Evolutionary conservation across 1,140 invertebrate species (phyloP).

Genomic region (Laupala kohalensis): DNA sequence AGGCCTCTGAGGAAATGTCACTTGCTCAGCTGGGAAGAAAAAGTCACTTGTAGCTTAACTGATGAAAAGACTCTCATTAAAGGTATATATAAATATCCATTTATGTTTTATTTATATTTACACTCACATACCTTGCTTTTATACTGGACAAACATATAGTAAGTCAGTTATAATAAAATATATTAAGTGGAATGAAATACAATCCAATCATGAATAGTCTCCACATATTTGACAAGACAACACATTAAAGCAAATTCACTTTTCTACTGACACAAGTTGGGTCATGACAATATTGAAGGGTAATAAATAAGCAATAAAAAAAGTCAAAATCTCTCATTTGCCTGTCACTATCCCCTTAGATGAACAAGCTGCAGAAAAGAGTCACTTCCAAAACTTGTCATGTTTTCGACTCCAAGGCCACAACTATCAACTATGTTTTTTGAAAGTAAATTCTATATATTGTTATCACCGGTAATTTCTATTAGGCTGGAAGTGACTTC

Average conservation of each 20-base stretch:
- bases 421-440: too few species aligned
- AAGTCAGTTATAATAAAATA: neutral
- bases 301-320: neutral
- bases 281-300: neutral
- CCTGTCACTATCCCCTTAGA: neutral
- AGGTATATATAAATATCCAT: neutral
- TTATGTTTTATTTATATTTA: too few species aligned
- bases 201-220: neutral
- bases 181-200: neutral
- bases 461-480: constrained; percentile 17
- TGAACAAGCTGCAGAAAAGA: neutral
- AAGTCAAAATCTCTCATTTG: neutral
- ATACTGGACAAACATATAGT: neutral
- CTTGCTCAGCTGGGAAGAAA: neutral
- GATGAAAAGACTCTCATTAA: neutral
- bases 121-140: neutral
- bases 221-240: neutral
- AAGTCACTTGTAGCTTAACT: neutral
- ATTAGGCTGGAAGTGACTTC: constrained; percentile 30
- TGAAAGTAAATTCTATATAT: too few species aligned
- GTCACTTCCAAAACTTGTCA: too few species aligned
- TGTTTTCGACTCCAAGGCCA: too few species aligned
- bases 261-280: neutral
- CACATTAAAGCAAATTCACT: neutral
- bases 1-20: neutral